These are phyloP conservation scores for Cheilosia impressa DNA, from an alignment of 2,888 invertebrate genomes.

Conservation along the genomic window DNA sequence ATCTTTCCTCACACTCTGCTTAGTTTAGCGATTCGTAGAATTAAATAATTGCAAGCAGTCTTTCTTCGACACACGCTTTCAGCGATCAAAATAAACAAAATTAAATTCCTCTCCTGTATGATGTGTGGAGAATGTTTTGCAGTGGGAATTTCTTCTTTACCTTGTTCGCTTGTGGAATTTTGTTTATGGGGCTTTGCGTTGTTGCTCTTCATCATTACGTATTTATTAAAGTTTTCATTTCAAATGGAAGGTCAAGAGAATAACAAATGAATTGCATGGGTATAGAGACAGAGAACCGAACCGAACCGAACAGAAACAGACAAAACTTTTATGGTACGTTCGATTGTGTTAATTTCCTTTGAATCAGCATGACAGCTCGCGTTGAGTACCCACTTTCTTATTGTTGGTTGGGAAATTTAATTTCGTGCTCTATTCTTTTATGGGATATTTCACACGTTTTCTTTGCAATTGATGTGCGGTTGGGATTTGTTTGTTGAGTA, in stretches of 20 bases:
- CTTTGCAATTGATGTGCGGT: not conserved
- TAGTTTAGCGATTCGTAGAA: not conserved
- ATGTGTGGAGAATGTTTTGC: conserved; percentile 21
- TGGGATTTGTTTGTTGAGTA: conserved; percentile 4
- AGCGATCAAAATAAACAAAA: conserved; percentile 45
- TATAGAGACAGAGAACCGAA: not conserved
- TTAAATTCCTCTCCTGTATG: not conserved
- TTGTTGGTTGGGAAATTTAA: conserved; percentile 21
- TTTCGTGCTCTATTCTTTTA: not conserved
- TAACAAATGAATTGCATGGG: conserved; percentile 28
- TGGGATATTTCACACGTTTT: conserved; percentile 8
- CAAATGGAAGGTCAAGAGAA: conserved; percentile 37
- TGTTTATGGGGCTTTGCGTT: not conserved
- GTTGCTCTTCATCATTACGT: not conserved
- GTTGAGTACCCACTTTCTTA: conserved; percentile 17
- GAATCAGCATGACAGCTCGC: conserved; percentile 18
- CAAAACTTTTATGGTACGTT: conserved; percentile 2
- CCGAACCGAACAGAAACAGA: not conserved
- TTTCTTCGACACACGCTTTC: conserved; percentile 3
- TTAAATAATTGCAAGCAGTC: conserved; percentile 22
- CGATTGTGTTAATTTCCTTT: conserved; percentile 21
- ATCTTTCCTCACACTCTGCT: not conserved
- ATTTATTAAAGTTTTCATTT: conserved; percentile 9
- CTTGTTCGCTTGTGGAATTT: conserved; percentile 23
- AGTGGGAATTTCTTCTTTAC: conserved; percentile 2